Evolutionary conservation across 2,888 invertebrate species (phyloP).

Genomic region (Yponomeuta cagnagella): DNA sequence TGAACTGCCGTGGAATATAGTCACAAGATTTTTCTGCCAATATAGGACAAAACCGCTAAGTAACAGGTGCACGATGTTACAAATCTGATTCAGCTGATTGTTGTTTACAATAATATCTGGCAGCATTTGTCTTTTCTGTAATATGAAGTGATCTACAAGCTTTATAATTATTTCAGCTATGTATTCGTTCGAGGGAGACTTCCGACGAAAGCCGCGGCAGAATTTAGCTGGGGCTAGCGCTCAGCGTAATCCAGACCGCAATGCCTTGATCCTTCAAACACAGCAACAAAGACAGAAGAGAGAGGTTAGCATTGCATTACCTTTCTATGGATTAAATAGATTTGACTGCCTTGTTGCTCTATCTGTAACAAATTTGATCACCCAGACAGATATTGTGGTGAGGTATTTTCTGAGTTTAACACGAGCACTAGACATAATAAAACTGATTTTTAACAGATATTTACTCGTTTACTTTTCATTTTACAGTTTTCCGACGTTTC

Average conservation of each 20-base stretch:
- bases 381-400: too few relatives aligned
- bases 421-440: too few relatives aligned
- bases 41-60: not conserved
- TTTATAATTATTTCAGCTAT: constrained; percentile 45
- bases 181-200: constrained; percentile 94
- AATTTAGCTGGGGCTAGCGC: constrained; percentile 91
- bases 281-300: constrained; percentile 91
- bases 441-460: too few relatives aligned
- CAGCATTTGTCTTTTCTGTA: constrained; percentile 15
- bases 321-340: not conserved
- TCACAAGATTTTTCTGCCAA: not conserved
- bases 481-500: too few relatives aligned
- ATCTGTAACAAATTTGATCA: too few relatives aligned
- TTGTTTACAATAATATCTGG: constrained; percentile 30
- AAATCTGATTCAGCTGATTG: constrained; percentile 45
- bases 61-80: not conserved
- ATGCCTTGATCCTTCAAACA: constrained; percentile 85
- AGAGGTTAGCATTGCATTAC: constrained; percentile 74
- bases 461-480: too few relatives aligned
- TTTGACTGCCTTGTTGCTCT: too few relatives aligned
- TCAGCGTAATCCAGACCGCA: constrained; percentile 79
- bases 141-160: not conserved
- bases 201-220: constrained; percentile 89
- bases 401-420: too few relatives aligned
- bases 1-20: not conserved